These are phyloP conservation scores for Megaceryle torquata DNA, from an alignment of 2,113 vertebrate species.

Conservation along the genomic window DNA sequence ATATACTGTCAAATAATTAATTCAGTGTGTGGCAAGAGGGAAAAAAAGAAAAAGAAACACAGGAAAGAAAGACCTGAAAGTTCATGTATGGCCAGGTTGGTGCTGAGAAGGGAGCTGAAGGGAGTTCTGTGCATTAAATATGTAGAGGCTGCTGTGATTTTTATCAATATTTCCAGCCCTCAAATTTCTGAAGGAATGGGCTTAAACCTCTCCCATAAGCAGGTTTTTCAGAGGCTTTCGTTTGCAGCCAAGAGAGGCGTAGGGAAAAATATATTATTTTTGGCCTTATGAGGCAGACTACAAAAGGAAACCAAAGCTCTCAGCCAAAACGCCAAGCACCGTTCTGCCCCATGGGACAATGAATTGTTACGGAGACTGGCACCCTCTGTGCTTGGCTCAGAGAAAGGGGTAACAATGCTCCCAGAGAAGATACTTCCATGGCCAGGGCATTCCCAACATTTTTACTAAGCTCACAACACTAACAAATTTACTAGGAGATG, in stretches of 20 bases:
- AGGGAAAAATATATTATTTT: not conserved
- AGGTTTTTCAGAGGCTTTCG: not conserved
- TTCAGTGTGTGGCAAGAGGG: not conserved
- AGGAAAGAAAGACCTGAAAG: not conserved
- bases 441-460: not conserved
- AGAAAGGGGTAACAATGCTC: not conserved
- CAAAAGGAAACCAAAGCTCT: not conserved
- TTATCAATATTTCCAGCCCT: not conserved
- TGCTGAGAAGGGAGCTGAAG: not conserved
- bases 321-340: rapidly evolving
- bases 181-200: not conserved
- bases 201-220: not conserved
- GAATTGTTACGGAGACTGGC: rapidly evolving
- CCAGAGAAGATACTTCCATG: not conserved
- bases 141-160: not conserved
- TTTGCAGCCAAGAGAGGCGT: not conserved
- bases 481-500: not conserved
- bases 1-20: constrained; percentile 18
- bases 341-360: rapidly evolving
- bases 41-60: not conserved
- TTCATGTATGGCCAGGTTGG: not conserved
- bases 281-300: not conserved
- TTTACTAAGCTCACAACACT: not conserved
- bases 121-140: not conserved
- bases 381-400: rapidly evolving